Percentiles rank a stretch among this genome's conserved stretches.
Conservation (phyloP, 2,888 invertebrate genomes). For the Apodemia zela region DNA sequence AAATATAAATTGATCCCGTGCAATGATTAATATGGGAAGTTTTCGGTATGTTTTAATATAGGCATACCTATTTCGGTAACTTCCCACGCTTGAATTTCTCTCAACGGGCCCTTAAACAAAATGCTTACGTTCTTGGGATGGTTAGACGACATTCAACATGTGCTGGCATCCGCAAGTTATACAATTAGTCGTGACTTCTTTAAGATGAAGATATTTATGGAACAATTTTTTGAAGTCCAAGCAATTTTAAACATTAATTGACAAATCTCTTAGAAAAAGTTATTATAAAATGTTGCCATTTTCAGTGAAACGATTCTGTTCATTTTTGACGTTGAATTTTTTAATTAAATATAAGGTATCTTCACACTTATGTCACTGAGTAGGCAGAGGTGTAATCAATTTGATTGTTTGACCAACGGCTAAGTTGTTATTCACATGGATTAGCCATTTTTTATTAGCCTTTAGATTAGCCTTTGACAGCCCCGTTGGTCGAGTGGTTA, state of each 20-base stretch:
- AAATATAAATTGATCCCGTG: too few species aligned
- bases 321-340: background rate
- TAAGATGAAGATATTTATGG: slow-evolving; percentile 9
- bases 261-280: slow-evolving; percentile 2
- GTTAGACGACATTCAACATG: slow-evolving; percentile 13
- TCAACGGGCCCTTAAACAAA: slow-evolving; percentile 6
- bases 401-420: too few species aligned
- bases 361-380: too few species aligned
- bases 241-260: background rate
- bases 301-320: background rate
- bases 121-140: slow-evolving; percentile 14
- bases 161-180: slow-evolving; percentile 4
- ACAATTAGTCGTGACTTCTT: slow-evolving; percentile 8
- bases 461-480: too few species aligned
- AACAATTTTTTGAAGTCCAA: background rate
- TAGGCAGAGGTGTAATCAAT: too few species aligned
- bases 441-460: too few species aligned
- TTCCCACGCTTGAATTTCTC: slow-evolving; percentile 2
- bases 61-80: background rate
- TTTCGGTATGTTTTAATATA: background rate
- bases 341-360: too few species aligned
- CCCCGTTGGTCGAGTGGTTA: too few species aligned
- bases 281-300: background rate
- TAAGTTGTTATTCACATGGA: too few species aligned
- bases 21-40: slow-evolving; percentile 3